Percentiles rank a stretch among this genome's conserved stretches.
Evolutionary conservation across 1,140 invertebrate species (phyloP).

Genomic region (Drosophila aff.): DNA sequence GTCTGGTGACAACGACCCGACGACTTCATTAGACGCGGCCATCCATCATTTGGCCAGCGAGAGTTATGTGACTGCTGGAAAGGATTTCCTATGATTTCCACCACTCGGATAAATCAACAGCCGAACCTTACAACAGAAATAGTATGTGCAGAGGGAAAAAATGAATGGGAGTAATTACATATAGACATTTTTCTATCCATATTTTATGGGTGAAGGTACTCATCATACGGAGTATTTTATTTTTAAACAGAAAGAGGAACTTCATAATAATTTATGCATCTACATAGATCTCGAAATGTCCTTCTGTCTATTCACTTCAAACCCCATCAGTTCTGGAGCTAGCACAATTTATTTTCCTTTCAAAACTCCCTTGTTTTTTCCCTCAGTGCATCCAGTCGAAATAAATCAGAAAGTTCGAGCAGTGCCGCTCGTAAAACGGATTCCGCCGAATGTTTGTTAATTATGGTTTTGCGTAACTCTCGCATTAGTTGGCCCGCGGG

Average conservation of each 20-base stretch:
- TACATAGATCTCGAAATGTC: too few relatives aligned
- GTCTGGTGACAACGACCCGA: constrained; percentile 79
- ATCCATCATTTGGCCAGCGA: constrained; percentile 58
- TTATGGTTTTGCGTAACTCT: constrained; percentile 81
- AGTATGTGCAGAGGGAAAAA: constrained; percentile 4
- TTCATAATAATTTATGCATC: too few relatives aligned
- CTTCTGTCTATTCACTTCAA: too few relatives aligned
- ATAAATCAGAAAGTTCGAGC: constrained; percentile 67
- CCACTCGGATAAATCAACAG: constrained; percentile 58
- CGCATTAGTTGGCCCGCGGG: constrained; percentile 38
- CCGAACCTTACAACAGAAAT: constrained; percentile 12
- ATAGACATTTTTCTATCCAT: too few relatives aligned
- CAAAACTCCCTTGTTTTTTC: not conserved
- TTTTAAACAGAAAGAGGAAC: too few relatives aligned
- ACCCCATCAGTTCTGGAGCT: not conserved
- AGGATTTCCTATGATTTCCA: constrained; percentile 79
- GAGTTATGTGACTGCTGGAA: constrained; percentile 75
- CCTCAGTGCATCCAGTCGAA: constrained; percentile 18
- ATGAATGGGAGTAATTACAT: not conserved
- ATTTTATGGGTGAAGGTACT: too few relatives aligned
- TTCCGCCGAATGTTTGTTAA: constrained; percentile 78
- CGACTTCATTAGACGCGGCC: constrained; percentile 79
- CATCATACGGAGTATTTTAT: too few relatives aligned
- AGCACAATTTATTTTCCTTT: not conserved
- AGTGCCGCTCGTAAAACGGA: constrained; percentile 68